Evolutionary conservation across 1,140 invertebrate genomes (phyloP).

Genomic region (Drosophila rufa): DNA sequence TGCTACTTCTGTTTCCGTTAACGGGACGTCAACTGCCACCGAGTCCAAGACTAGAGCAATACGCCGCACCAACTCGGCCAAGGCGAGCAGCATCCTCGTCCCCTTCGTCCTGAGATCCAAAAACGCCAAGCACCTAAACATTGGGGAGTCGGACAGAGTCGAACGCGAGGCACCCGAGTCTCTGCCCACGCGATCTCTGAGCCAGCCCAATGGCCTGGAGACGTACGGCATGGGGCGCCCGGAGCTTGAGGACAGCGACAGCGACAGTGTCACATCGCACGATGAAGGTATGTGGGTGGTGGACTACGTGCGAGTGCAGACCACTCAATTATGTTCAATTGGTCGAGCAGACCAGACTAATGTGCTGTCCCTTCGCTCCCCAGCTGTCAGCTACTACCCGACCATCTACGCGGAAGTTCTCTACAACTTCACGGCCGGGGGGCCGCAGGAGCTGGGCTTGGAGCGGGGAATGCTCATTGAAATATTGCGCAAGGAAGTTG

Average conservation of each 20-base stretch:
- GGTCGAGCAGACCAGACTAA: background rate
- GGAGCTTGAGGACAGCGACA: conserved; percentile 79
- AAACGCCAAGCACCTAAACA: conserved; percentile 45
- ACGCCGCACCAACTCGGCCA: conserved; percentile 78
- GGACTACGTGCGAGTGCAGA: conserved; percentile 5
- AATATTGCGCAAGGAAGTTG: conserved; percentile 78
- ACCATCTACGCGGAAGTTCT: conserved; percentile 81
- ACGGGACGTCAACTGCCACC: conserved; percentile 8
- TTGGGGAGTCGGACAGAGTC: conserved; percentile 21
- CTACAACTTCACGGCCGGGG: conserved; percentile 81
- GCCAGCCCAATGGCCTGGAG: conserved; percentile 90
- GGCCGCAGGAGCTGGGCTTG: conserved; percentile 78
- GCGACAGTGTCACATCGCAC: conserved; percentile 78
- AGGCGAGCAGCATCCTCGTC: conserved; percentile 60
- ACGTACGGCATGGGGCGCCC: conserved; percentile 62
- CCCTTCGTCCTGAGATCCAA: conserved; percentile 41
- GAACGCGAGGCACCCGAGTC: conserved; percentile 85
- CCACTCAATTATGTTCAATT: conserved; percentile 12
- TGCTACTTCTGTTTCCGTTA: background rate
- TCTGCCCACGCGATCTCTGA: conserved; percentile 89
- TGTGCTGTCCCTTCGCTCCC: conserved; percentile 1
- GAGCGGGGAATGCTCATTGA: conserved; percentile 80
- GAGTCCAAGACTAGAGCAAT: conserved; percentile 58
- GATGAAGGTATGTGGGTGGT: conserved; percentile 71
- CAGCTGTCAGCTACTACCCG: conserved; percentile 61